These are phyloP conservation scores for Meloidogyne exigua DNA, from an alignment of 1,140 invertebrate genomes.

Conservation along the genomic window DNA sequence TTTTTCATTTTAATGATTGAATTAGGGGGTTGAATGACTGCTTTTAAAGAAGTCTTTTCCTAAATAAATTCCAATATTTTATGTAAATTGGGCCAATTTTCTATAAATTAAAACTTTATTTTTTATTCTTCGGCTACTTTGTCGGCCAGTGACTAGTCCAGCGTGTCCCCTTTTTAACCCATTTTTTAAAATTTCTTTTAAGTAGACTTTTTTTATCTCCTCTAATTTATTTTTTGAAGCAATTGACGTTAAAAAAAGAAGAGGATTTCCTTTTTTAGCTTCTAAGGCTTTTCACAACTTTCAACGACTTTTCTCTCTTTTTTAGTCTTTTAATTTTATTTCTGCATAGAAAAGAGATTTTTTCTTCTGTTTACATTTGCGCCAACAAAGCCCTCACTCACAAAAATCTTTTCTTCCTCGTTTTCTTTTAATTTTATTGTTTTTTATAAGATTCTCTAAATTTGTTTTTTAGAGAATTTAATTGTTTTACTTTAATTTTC, in stretches of 20 bases:
- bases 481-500: not conserved
- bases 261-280: not conserved
- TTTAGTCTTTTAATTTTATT: not conserved
- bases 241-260: not conserved
- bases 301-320: not conserved
- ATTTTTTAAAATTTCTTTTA: not conserved
- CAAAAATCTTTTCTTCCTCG: not conserved
- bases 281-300: not conserved
- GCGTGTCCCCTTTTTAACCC: no score
- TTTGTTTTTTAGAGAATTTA: not conserved
- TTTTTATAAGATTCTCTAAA: conserved; percentile 3
- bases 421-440: not conserved
- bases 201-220: not conserved
- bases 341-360: not conserved
- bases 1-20: no score
- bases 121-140: not conserved
- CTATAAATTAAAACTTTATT: not conserved
- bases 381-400: not conserved
- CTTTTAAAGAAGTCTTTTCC: not conserved
- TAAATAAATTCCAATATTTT: not conserved
- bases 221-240: not conserved
- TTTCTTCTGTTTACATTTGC: not conserved
- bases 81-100: not conserved
- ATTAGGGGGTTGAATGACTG: no score
- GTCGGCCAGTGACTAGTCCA: no score